Evolutionary conservation across 1,140 invertebrate genomes (phyloP), one percentile per base, ranked within the genome.

Genomic region (Drosophila prosaltans): DNA sequence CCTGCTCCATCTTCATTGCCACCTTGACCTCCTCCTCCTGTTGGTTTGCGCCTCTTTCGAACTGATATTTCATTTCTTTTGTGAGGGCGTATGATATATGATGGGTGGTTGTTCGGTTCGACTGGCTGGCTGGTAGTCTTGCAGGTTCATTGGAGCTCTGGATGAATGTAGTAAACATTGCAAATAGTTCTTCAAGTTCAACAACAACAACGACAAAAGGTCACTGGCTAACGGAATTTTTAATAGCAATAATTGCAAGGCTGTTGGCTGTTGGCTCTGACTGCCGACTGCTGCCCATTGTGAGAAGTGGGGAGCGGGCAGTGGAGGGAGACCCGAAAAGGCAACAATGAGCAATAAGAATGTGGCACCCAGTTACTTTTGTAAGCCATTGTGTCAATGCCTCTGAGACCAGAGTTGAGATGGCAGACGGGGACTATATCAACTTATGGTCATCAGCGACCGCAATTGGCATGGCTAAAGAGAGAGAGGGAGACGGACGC

Each of bases 181-280:
- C 45, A 51, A 51, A 51, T 51, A 51, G 45, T 51, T 51, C 45
- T 43, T 58, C 54, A 58, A 51, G 66, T 39, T 40, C 62, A 32
- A 51, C 61, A 59, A 63, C 59, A 68, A 60, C 71, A 58, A 75
- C 8, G 55, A 43, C 41, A 70, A 64, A 69, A 74, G 59, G 62
- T 67, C 30, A 51, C 16, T 26, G 30, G 39, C 66, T 74, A 89
- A 78, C 84, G 83, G 77, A 78, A 78, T 83, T 80, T 78, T 80
- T 75, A 89, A 88, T 89, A 77, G 69, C 45, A 84, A 80, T 89
- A 80, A 82, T 82, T 88, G 74, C 54, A 69, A 76, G 41, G 62
- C 58, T 51, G 2, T 51, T 51, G 41, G 62, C 58, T 51, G 2
- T 51, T 51, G 45, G 45, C 21, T 51, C 7, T 51, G 45, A 51